Base-by-base conservation (phyloP, 2,888 invertebrate species). In the Sminthurides aquaticus region DNA sequence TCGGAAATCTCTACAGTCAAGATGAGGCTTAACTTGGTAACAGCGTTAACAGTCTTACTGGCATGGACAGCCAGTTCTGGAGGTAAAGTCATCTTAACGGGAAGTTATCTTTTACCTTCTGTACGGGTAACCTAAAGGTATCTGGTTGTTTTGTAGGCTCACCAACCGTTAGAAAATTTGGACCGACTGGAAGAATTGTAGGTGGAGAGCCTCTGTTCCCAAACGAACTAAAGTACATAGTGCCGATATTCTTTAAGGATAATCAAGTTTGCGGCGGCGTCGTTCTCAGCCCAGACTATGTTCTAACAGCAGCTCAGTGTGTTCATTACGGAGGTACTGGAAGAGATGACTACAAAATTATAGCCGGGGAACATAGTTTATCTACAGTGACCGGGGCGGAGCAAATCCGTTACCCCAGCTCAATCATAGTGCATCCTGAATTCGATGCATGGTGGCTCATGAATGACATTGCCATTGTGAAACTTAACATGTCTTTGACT, bases 381-480 rank as follows among this genome's bases (percentile, higher is more conserved):
- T 20, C 24, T 18, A 29, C 15, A 1, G 49, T 55, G 27, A 61
- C 60, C 11, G 64, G 64, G 1, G 56, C 61, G 3, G 67, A 67
- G 25, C 34, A 62, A 57, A 52, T 27, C 15, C 60, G 60, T 18
- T 5, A 49, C 1, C 29, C 64, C 26, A 27, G 52, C 1, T 25
- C 25, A 48, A 63, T 67, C 43, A 27, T 52, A 43, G 43, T 34
- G 5, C 5, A 34, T 34, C 43, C 43, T 11, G 43, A 64, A n/a
- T 67, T 64, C 20, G 55, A 64, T 56, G 34, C 55, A 1, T 20
- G 49, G 11, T 55, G 78, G n/a, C 57, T 57, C n/a, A 43, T 49
- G 29, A 78, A 80, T 68, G 80, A 80, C 70, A 78, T 80, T 34
- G 79, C 79, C 20, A 67, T 80, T 8, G 70, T 80, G 1, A 74